phyloP scores from a whole-genome alignment of 2,797 vertebrate genomes.

The Morelia viridis region DNA sequence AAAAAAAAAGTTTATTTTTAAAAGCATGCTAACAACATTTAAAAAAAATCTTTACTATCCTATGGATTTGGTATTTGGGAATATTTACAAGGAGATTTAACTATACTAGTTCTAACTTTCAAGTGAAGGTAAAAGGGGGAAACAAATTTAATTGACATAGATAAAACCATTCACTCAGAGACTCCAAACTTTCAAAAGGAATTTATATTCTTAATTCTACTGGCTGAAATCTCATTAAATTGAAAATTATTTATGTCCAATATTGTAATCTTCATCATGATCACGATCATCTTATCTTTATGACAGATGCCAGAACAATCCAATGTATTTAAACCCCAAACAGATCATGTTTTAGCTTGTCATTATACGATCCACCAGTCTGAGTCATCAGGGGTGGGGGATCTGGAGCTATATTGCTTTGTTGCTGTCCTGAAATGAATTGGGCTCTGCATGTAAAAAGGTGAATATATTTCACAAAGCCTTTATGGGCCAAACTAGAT shows the following conservation, averaged over 20 bases:
- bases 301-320: background rate
- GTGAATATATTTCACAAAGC: background rate
- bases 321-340: background rate
- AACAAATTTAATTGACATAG: conserved; percentile 62
- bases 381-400: background rate
- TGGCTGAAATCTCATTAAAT: conserved; percentile 53
- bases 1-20: conserved; percentile 61
- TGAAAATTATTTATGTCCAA: background rate
- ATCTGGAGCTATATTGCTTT: background rate
- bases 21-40: conserved; percentile 43
- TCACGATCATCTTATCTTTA: background rate
- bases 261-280: background rate
- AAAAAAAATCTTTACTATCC: conserved; percentile 32
- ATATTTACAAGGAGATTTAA: conserved; percentile 59
- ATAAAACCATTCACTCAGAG: conserved; percentile 52
- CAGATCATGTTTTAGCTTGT: background rate
- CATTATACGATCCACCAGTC: background rate
- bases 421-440: background rate
- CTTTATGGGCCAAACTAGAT: background rate
- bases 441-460: background rate
- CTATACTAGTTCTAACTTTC: conserved; percentile 51
- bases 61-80: conserved; percentile 45
- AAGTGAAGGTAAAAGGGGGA: background rate
- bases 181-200: conserved; percentile 39
- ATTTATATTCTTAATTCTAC: conserved; percentile 59